Base-by-base conservation (phyloP, 2,888 invertebrate species). In the Iphiclides podalirius region DNA sequence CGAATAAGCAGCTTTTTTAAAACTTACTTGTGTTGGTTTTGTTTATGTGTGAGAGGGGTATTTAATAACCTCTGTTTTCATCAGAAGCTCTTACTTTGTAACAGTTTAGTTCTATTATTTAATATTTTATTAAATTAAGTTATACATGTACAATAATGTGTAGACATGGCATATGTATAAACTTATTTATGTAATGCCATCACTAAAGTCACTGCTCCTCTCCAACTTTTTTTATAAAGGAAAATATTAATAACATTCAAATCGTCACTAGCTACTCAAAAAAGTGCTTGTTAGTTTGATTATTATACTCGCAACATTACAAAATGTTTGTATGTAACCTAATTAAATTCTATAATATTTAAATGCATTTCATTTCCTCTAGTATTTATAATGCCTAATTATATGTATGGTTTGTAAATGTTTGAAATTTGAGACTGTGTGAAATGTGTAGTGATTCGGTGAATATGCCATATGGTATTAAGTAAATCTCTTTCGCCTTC, bases 301-400 rank as follows among this genome's bases (percentile, higher is more conserved):
- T 80, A 86, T 78, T 85, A 83, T 85, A 82, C 78, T 86, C 80
- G n/a, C 84, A 78, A 78, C 81, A 83, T 84, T 85, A 85, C 83
- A 84, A 84, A 83, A 79, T 83, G 83, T 87, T 88, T 88, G 86
- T 88, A 87, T 86, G 84, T 87, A 88, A 83, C 83, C 78, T 85
- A 83, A 87, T 85, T 86, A 87, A 88, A 88, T 86, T 85, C 80
- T 87, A 86, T 86, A 77, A 85, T 80, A 87, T 81, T 80, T 74
- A 67, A 65, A 61, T 58, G 61, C 57, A 63, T 78, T 80, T 79
- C 69, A 75, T 75, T 81, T 68, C 49, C 26, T 12, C 8, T 36
- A 36, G 16, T 20, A 8, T 23, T 14, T 16, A 36, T 16, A n/a
- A 1, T 4, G 13, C 16, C 14, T 20, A 4, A 20, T 11, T 11